Percentiles rank a stretch among this genome's conserved stretches.
Conservation (phyloP, 2,113 vertebrate genomes). For the Chloropsis cyanopogon region DNA sequence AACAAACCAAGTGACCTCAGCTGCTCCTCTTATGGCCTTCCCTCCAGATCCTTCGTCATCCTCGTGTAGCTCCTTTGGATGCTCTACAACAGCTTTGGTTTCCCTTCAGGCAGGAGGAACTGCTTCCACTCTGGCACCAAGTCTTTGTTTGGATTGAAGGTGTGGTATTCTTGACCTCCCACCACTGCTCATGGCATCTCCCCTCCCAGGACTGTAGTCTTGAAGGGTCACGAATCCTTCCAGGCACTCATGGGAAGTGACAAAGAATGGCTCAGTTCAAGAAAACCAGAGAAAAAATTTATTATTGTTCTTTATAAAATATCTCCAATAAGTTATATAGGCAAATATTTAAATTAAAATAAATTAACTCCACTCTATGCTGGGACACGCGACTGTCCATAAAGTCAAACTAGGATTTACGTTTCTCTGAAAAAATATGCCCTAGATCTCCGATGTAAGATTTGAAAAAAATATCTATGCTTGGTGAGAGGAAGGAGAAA, state of each 20-base stretch:
- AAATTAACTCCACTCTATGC: constrained; percentile 44
- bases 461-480: constrained; percentile 47
- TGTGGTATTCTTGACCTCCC: neutral
- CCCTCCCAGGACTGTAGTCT: neutral
- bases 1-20: neutral
- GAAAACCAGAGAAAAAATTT: constrained; percentile 61
- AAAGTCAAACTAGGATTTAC: constrained; percentile 15
- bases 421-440: constrained; percentile 57
- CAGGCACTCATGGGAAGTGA: neutral
- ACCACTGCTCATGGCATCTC: neutral
- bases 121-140: neutral
- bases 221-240: neutral
- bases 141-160: neutral
- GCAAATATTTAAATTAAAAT: constrained; percentile 63
- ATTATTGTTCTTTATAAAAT: constrained; percentile 65
- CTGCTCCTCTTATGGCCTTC: neutral
- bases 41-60: neutral
- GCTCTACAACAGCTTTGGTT: neutral
- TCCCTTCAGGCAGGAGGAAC: neutral
- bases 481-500: neutral
- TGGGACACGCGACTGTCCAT: neutral
- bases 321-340: constrained; percentile 43
- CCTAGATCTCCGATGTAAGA: constrained; percentile 12
- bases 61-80: neutral
- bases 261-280: neutral